Evolutionary conservation across 2,797 vertebrate genomes (phyloP).

Genomic region (Microchirus variegatus): DNA sequence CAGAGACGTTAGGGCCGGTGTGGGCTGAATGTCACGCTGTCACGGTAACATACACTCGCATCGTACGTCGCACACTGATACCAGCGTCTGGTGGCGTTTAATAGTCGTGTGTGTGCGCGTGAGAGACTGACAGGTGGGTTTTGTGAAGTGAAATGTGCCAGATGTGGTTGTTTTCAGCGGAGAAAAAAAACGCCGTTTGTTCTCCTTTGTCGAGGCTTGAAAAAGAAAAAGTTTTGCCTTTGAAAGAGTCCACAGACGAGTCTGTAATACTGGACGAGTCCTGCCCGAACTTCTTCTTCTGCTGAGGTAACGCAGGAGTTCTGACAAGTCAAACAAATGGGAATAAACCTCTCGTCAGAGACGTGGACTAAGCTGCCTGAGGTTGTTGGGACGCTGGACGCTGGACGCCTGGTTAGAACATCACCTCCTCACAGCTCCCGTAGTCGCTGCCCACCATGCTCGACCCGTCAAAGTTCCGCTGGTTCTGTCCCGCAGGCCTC

Average conservation of each 20-base stretch:
- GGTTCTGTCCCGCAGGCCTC: conserved; percentile 59
- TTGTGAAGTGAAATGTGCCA: neutral
- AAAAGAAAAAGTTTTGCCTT: conserved; percentile 9
- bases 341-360: neutral
- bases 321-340: neutral
- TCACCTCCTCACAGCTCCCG: conserved; percentile 97
- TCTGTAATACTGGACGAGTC: conserved; percentile 34
- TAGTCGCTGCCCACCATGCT: conserved; percentile 96
- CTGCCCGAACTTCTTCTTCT: conserved; percentile 23
- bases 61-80: neutral
- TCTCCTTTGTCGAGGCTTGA: neutral
- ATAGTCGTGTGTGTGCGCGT: neutral
- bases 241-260: conserved; percentile 17
- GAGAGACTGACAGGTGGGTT: too few species aligned
- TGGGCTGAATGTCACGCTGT: conserved; percentile 22
- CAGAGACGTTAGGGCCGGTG: conserved; percentile 13
- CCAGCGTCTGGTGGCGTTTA: neutral
- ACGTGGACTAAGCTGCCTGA: conserved; percentile 40
- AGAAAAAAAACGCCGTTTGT: conserved; percentile 3
- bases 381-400: too few species aligned
- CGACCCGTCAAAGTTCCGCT: conserved; percentile 81
- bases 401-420: conserved; percentile 83
- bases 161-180: neutral
- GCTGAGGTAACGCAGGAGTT: conserved; percentile 4
- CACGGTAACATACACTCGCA: conserved; percentile 12